Base-by-base conservation (phyloP, 1,140 invertebrate genomes). In the Drosophila leontia region DNA sequence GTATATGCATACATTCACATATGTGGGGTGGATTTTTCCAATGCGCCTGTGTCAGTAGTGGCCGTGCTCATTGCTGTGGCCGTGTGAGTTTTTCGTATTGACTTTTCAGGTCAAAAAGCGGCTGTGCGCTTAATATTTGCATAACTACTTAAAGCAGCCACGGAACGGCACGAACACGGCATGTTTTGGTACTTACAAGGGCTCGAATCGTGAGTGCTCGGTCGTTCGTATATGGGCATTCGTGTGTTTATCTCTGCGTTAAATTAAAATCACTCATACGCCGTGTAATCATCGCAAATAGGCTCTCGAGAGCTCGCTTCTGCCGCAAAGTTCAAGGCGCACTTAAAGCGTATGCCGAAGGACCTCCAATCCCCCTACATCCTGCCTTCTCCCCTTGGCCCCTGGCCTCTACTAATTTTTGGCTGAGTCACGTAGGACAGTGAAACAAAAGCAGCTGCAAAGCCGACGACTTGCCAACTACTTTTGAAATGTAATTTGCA, bases 221-320 rank as follows among this genome's bases (percentile, higher is more conserved):
- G 3, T 53, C 3, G 51, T 13, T 68, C 56, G 53, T 44, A 51
- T 13, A 6, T 62, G 62, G 68, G 58, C 51, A 57, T 78, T 78
- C 58, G 60, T 84, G 67, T 57, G 62, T 61, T 59, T 75, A 67
- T 75, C 61, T 75, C 50, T 67, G 83, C 60, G 72, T 87, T 80
- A 75, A 87, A 80, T 82, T 82, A 82, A 87, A 88, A 87, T 88
- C 69, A 80, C 84, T 84, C 80, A 88, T 84, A 84, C 84, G 84
- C 74, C 64, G 48, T 74, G 77, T 80, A 68, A 81, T 78, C 74
- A 75, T 50, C 44, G 37, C 55, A 78, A 78, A 78, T 65, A 55
- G 50, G 67, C 67, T 45, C 56, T 67, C 37, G 51, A 61, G 57
- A 41, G 57, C 15, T 65, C 58, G 63, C 59, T 41, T 57, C 47